Percentiles rank a stretch among this genome's conserved stretches.
Conservation (phyloP, 2,113 vertebrate genomes). For the Proteles cristata region DNA sequence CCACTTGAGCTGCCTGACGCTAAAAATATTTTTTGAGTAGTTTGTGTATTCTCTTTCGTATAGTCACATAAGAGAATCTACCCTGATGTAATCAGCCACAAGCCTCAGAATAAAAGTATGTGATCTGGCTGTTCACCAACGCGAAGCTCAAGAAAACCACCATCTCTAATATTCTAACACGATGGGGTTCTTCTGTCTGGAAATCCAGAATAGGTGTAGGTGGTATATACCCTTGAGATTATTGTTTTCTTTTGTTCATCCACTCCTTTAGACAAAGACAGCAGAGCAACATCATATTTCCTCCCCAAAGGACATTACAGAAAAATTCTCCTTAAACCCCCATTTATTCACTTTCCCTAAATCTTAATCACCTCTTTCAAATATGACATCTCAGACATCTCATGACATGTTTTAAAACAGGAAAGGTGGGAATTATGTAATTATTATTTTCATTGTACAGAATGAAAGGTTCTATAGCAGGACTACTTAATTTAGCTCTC, state of each 20-base stretch:
- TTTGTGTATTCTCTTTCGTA: neutral
- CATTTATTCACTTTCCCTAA: neutral
- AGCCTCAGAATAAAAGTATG: neutral
- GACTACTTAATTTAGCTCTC: neutral
- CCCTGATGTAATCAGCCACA: neutral
- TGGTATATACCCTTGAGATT: neutral
- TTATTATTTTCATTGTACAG: neutral
- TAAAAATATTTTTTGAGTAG: neutral
- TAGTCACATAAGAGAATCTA: neutral
- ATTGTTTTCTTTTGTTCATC: neutral
- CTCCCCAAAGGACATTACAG: neutral
- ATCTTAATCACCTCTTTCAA: neutral
- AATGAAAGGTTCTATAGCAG: neutral
- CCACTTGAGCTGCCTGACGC: neutral
- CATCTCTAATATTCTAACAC: neutral
- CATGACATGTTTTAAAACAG: neutral
- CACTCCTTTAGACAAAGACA: neutral
- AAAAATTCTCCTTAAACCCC: neutral
- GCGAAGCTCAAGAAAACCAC: neutral
- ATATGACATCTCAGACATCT: neutral
- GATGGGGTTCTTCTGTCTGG: neutral
- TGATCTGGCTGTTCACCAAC: neutral
- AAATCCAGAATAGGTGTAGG: neutral
- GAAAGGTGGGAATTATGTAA: neutral
- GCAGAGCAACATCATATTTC: neutral